phyloP scores from a whole-genome alignment of 2,113 vertebrate genomes.

The Sigmodon hispidus region DNA sequence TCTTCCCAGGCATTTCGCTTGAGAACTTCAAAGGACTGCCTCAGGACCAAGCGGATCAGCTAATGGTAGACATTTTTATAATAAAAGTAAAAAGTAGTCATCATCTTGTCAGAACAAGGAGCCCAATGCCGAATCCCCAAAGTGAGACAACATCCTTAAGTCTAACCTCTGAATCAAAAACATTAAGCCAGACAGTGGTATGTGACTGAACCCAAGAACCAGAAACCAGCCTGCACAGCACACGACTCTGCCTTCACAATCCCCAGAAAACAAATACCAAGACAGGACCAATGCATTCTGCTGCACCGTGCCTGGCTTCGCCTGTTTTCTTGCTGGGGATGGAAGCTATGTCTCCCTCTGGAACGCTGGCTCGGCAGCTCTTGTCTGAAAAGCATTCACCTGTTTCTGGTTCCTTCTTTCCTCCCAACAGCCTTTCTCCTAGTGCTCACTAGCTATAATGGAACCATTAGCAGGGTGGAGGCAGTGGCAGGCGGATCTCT shows the following conservation, averaged over 20 bases:
- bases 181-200: background rate
- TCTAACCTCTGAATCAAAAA: background rate
- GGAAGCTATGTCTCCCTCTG: background rate
- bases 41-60: slow-evolving; percentile 92
- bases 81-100: background rate
- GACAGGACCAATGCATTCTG: background rate
- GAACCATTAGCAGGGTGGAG: background rate
- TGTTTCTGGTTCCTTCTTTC: background rate
- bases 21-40: slow-evolving; percentile 91
- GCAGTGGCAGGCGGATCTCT: background rate
- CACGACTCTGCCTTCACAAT: background rate
- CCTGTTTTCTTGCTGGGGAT: background rate
- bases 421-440: background rate
- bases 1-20: slow-evolving; percentile 90
- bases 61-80: slow-evolving; percentile 75
- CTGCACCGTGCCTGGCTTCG: background rate
- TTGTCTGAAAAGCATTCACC: background rate
- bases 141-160: background rate
- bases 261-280: background rate
- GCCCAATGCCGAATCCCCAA: background rate
- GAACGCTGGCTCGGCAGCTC: background rate
- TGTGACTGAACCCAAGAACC: background rate
- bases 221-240: background rate
- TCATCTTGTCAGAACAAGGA: background rate
- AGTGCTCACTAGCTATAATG: background rate